phyloP scores from a whole-genome alignment of 2,888 invertebrate genomes.

The Phengaris arion region DNA sequence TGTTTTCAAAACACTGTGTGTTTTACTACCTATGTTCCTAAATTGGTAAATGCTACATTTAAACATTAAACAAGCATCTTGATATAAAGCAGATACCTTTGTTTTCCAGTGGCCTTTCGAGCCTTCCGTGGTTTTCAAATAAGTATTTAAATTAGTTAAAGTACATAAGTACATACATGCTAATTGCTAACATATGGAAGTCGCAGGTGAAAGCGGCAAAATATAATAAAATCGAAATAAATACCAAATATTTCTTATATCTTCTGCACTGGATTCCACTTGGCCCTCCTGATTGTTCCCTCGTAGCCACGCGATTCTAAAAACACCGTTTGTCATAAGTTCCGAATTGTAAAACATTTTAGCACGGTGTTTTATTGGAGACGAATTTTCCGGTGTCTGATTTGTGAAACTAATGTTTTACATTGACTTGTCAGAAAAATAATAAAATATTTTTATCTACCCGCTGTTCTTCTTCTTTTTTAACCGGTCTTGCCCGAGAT shows the following conservation, averaged over 20 bases:
- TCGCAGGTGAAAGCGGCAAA: neutral
- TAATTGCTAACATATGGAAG: neutral
- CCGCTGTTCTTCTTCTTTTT: neutral
- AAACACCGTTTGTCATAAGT: neutral
- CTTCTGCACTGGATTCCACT: neutral
- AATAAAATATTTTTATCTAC: neutral
- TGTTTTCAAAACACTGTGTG: too few species aligned
- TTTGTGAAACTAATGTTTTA: neutral
- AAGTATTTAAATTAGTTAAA: too few species aligned
- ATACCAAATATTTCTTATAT: constrained; percentile 24
- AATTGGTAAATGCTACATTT: too few species aligned
- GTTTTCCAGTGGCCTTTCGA: too few species aligned
- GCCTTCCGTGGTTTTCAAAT: too few species aligned
- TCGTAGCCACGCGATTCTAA: constrained; percentile 2
- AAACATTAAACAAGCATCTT: too few species aligned
- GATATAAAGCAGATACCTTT: too few species aligned
- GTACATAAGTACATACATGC: too few species aligned
- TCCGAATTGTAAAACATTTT: constrained; percentile 27
- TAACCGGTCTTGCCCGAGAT: neutral
- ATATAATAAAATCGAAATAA: neutral
- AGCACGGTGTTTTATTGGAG: neutral
- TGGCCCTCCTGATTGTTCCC: neutral
- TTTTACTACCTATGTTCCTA: too few species aligned
- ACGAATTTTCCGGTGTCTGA: neutral
- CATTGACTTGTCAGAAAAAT: neutral